These are phyloP conservation scores for Labia minor DNA, from an alignment of 2,888 invertebrate species.

Conservation along the genomic window DNA sequence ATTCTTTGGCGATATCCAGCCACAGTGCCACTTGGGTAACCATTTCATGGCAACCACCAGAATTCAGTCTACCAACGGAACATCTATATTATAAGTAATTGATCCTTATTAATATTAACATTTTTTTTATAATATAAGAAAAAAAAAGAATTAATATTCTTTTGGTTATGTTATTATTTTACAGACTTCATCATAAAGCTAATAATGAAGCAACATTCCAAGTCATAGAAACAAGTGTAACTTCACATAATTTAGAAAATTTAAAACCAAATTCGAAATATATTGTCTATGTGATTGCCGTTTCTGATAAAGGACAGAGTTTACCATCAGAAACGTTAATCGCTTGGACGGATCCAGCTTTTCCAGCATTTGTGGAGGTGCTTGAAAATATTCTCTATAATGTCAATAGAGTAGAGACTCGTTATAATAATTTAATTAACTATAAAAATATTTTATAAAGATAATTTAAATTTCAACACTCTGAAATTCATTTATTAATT, in stretches of 20 bases:
- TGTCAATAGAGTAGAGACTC: too few relatives aligned
- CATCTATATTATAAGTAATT: slow-evolving; percentile 61
- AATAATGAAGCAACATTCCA: slow-evolving; percentile 50
- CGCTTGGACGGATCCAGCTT: slow-evolving; percentile 79
- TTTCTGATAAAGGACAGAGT: slow-evolving; percentile 56
- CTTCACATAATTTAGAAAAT: slow-evolving; percentile 58
- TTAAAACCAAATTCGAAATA: slow-evolving; percentile 72
- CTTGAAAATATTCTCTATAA: slow-evolving; percentile 26
- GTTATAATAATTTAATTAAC: too few relatives aligned
- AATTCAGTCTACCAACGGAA: slow-evolving; percentile 69
- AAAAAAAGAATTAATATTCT: too few relatives aligned
- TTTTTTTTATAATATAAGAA: not conserved
- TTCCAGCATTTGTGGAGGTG: slow-evolving; percentile 78
- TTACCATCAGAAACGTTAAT: slow-evolving; percentile 69
- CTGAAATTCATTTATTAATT: too few relatives aligned
- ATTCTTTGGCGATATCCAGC: slow-evolving; percentile 62
- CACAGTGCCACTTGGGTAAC: slow-evolving; percentile 75
- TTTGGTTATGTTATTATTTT: slow-evolving; percentile 25
- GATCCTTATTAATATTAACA: not conserved
- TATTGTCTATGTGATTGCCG: slow-evolving; percentile 64
- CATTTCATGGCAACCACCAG: slow-evolving; percentile 74
- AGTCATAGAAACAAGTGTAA: slow-evolving; percentile 52
- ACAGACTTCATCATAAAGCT: slow-evolving; percentile 60
- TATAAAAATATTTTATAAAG: too few relatives aligned
- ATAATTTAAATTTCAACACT: too few relatives aligned